Evolutionary conservation across 2,797 vertebrate species (phyloP).

Genomic region (Australoheros facetus): DNA sequence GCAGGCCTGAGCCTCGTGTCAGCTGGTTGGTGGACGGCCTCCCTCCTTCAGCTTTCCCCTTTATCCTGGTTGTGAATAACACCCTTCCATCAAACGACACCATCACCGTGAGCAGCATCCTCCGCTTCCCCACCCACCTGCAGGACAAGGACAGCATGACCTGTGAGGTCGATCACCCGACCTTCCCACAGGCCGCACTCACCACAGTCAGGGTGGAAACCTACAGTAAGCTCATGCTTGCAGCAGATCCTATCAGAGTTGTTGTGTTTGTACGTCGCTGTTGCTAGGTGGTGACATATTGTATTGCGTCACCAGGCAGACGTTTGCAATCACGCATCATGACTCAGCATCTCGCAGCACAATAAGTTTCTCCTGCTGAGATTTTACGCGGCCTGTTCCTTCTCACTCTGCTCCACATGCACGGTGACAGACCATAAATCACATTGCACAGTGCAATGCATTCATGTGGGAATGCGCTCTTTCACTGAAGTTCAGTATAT

Average conservation of each 20-base stretch:
- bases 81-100: conserved; percentile 65
- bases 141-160: conserved; percentile 72
- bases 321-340: conserved; percentile 36
- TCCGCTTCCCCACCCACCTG: conserved; percentile 75
- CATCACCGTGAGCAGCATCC: conserved; percentile 63
- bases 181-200: conserved; percentile 54
- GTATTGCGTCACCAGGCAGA: conserved; percentile 24
- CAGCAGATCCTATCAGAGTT: background rate
- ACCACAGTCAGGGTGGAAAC: conserved; percentile 68
- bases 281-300: conserved; percentile 7
- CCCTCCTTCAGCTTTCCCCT: conserved; percentile 33
- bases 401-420: conserved; percentile 50
- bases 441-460: conserved; percentile 26
- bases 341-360: conserved; percentile 57
- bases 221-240: conserved; percentile 64
- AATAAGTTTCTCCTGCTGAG: conserved; percentile 35
- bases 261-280: conserved; percentile 1
- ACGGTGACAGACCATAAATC: conserved; percentile 63
- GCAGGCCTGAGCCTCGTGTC: conserved; percentile 71
- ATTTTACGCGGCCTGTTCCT: conserved; percentile 32
- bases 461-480: conserved; percentile 39
- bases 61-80: conserved; percentile 31
- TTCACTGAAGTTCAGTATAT: conserved; percentile 16
- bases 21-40: conserved; percentile 66
- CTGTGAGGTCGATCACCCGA: conserved; percentile 72